Conservation (phyloP, 2,797 vertebrate species). For the Amblyraja radiata region DNA sequence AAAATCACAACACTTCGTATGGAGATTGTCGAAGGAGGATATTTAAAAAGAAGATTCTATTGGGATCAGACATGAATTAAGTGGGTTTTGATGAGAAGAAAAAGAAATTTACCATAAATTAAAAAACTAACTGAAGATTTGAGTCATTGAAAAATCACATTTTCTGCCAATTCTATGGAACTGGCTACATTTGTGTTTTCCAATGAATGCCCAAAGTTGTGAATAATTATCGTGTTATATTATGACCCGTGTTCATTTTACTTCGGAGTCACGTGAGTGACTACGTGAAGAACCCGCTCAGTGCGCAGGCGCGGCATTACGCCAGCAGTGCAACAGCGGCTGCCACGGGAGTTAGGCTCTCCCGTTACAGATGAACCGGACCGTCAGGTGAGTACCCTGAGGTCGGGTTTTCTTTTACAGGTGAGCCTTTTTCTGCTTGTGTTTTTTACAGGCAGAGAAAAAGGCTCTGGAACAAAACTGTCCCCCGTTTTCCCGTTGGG, state of each 20-base stretch:
- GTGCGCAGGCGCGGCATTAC: too few relatives aligned
- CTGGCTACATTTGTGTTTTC: not conserved
- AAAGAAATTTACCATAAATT: not conserved
- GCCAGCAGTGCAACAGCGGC: too few relatives aligned
- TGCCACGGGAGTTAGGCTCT: too few relatives aligned
- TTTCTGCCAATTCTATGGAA: not conserved
- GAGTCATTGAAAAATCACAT: not conserved
- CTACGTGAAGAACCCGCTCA: too few relatives aligned
- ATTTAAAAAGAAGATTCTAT: not conserved
- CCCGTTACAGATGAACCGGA: too few relatives aligned
- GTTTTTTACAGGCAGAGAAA: too few relatives aligned
- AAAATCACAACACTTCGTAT: not conserved
- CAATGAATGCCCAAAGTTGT: not conserved
- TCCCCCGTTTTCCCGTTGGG: too few relatives aligned
- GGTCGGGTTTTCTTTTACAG: too few relatives aligned
- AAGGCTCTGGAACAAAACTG: too few relatives aligned
- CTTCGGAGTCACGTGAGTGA: too few relatives aligned
- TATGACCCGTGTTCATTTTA: not conserved
- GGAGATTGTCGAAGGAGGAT: not conserved
- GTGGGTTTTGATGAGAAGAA: not conserved
- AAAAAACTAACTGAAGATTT: conserved; percentile 1
- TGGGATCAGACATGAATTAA: conserved; percentile 12
- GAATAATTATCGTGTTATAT: not conserved
- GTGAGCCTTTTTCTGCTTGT: too few relatives aligned
- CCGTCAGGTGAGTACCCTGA: too few relatives aligned